Base-by-base conservation (phyloP, 2,113 vertebrate species). In the Genyomyrus donnyi region DNA sequence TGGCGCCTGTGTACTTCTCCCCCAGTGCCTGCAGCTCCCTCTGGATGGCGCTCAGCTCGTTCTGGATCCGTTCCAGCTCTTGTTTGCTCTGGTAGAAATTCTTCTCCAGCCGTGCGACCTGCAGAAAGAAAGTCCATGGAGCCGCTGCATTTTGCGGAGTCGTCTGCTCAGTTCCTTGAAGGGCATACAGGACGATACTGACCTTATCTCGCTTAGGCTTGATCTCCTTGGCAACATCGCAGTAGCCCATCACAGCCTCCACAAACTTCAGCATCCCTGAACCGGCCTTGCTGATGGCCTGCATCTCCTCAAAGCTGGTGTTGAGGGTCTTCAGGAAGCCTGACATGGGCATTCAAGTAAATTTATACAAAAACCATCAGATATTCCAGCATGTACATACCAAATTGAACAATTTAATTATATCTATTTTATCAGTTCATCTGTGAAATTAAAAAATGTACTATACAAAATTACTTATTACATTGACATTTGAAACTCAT, bases 161-260 rank as follows among this genome's bases (percentile, higher is more conserved):
- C 3, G 27, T 53, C 46, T 9, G 49, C n/a, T 46, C 2, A 10
- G 11, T 80, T n/a, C 39, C 19, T 19, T 5, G 0, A 7, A 80
- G 45, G 21, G n/a, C 27, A 39, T 50, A 52, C 9, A 56, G n/a
- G 3, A n/a, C 5, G 17, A 50, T 56, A 83, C 45, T 35, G 77
- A 99, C 98, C 98, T 98, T 98, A 1, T 99, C 97, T 94, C 97
- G 96, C 87, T 99, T 99, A 0, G 98, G 98, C 93, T 98, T 98
- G 93, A 99, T 97, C 88, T 98, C 97, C 88, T 92, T 95, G 70
- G 97, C 95, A 39, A 98, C 97, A 0, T 99, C 98, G 85, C 97
- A 99, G 94, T 99, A 99, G 90, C 97, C 96, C 95, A 99, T 97
- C 35, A 98, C 96, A 2, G 98, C 98, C 88, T 98, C 98, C 0